A percentile compares a stretch with the other conserved stretches of the same genome.
Evolutionary conservation across 2,113 vertebrate species (phyloP).

Genomic region (Parus major): DNA sequence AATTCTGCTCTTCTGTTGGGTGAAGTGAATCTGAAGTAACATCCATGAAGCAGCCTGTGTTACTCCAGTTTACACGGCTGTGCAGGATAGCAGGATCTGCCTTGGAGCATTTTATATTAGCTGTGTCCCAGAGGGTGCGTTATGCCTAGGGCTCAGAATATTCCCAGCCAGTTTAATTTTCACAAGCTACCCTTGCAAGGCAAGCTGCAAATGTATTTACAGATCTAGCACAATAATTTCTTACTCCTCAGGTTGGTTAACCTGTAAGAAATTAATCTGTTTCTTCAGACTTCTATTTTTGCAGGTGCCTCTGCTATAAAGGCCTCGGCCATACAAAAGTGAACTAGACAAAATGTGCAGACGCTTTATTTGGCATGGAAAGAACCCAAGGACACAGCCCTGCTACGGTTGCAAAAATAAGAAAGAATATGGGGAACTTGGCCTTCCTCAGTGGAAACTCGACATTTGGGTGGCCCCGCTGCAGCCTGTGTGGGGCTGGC

Average conservation of each 20-base stretch:
- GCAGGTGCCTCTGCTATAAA: constrained; percentile 28
- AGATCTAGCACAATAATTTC: neutral
- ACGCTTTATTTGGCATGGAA: constrained; percentile 59
- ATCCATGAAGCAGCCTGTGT: neutral
- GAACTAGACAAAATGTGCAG: constrained; percentile 56
- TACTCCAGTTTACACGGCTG: neutral
- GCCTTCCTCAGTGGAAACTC: constrained; percentile 58
- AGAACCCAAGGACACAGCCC: constrained; percentile 47
- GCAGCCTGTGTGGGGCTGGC: constrained; percentile 54
- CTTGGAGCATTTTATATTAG: neutral
- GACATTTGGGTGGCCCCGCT: constrained; percentile 48
- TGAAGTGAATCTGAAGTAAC: neutral
- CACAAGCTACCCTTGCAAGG: neutral
- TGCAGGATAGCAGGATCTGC: neutral
- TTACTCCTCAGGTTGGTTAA: neutral
- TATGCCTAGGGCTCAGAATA: neutral
- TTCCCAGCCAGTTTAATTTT: neutral
- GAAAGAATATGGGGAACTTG: constrained; percentile 35
- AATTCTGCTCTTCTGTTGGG: neutral
- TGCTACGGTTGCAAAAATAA: constrained; percentile 11
- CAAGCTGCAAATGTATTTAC: neutral
- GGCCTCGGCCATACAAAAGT: accelerated
- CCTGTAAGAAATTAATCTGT: neutral
- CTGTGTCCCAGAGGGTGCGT: neutral
- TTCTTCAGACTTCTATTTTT: constrained; percentile 37